Base-by-base conservation (phyloP, 2,113 vertebrate genomes). In the Promerops cafer region DNA sequence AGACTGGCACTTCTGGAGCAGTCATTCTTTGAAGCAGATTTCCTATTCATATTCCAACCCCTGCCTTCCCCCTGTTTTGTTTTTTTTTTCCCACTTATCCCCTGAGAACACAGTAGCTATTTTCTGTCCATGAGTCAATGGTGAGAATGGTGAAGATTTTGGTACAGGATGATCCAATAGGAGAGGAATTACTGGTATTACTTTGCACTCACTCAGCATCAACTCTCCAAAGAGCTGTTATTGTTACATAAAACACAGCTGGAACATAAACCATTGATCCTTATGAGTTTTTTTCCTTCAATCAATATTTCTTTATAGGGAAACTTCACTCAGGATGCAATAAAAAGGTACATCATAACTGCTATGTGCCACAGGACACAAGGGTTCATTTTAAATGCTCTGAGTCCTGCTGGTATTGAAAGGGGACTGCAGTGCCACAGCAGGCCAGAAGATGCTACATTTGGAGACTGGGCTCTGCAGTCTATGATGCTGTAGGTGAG, bases 241-340 rank as follows among this genome's bases (percentile, higher is more conserved):
- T 63, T 83, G 59, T 90, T 87, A 59, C 91, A 90, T 80, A 94
- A 95, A 90, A 57, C 87, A 91, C 87, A 91, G 87, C 54, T 94
- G 95, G 84, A 95, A 91, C 49, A 91, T 78, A 91, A 96, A 74
- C 54, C 93, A 95, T 95, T 96, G 89, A 96, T 94, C 63, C 70
- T 96, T 96, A 95, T 76, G 89, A 96, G 87, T 11, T 79, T 95
- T 94, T 94, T 85, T 91, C 18, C 74, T 87, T 80, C 84, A 91
- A 91, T 96, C 94, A 83, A 91, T 97, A 91, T 87, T 94, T 94
- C 93, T 96, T 96, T 94, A 93, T 85, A 93, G 84, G 91, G 89
- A 92, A 77, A 74, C 84, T 94, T 95, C 92, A 87, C 88, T 94
- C 83, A 87, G 65, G 78, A 91, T 91, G 89, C 78, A 96, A 94